Percentiles rank a stretch among this genome's conserved stretches.
Conservation (phyloP, 2,797 vertebrate species). For the Chaunax sp. region DNA sequence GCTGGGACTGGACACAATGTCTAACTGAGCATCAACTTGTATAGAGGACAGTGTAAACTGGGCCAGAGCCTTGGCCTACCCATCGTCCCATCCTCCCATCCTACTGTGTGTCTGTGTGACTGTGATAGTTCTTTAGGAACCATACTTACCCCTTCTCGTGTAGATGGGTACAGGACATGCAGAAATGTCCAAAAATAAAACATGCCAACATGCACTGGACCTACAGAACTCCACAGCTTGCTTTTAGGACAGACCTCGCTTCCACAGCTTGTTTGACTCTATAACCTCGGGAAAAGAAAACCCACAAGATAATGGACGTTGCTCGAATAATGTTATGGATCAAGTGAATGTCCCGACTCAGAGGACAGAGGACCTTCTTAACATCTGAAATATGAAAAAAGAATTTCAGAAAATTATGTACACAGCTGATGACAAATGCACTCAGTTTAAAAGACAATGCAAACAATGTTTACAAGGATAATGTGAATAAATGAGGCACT, state of each 20-base stretch:
- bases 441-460: constrained; percentile 55
- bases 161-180: constrained; percentile 32
- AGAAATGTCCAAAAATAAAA: constrained; percentile 42
- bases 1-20: constrained; percentile 94
- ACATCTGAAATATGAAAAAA: constrained; percentile 15
- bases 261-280: constrained; percentile 21
- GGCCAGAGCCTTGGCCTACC: constrained; percentile 22
- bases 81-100: constrained; percentile 21
- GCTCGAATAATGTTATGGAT: constrained; percentile 7
- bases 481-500: constrained; percentile 76
- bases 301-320: constrained; percentile 1
- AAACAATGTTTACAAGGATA: constrained; percentile 71
- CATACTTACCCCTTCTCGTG: constrained; percentile 9
- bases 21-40: constrained; percentile 86
- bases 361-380: constrained; percentile 16
- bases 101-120: constrained; percentile 49
- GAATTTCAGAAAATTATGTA: constrained; percentile 27
- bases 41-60: constrained; percentile 26
- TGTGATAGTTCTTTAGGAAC: constrained; percentile 52
- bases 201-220: constrained; percentile 36
- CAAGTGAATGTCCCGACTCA: constrained; percentile 29
- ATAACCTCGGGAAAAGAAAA: constrained; percentile 18
- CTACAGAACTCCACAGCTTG: constrained; percentile 37
- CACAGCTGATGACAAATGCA: constrained; percentile 42
- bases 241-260: constrained; percentile 24